Conservation (phyloP, 2,113 vertebrate species). For the Pelecanus crispus region DNA sequence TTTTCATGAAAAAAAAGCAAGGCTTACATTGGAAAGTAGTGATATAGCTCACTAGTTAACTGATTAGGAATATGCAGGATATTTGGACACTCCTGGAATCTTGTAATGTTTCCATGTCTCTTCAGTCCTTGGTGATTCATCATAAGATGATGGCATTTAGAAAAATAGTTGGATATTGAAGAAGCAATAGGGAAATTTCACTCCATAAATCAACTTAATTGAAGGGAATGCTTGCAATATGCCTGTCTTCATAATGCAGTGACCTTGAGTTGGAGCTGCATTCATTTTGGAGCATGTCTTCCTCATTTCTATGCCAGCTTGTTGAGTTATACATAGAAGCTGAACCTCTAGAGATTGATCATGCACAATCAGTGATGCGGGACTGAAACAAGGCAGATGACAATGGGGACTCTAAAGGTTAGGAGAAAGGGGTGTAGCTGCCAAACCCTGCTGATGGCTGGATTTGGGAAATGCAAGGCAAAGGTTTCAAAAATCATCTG, state of each 20-base stretch:
- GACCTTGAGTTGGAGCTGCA: not conserved
- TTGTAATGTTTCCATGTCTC: not conserved
- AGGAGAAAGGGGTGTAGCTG: not conserved
- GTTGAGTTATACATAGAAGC: slow-evolving; percentile 25
- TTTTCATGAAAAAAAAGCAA: not conserved
- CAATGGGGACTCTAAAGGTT: not conserved
- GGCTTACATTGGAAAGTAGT: not conserved
- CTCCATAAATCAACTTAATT: not conserved
- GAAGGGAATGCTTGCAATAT: not conserved
- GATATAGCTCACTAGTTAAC: not conserved
- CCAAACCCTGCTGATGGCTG: not conserved
- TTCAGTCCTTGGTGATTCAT: not conserved
- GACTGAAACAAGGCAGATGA: slow-evolving; percentile 27
- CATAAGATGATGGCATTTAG: not conserved
- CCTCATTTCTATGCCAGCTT: slow-evolving; percentile 27
- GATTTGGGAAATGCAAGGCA: not conserved
- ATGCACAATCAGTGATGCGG: slow-evolving; percentile 39
- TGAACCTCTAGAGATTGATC: slow-evolving; percentile 3
- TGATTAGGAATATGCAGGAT: not conserved
- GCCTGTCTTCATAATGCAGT: not conserved
- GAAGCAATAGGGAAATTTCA: not conserved
- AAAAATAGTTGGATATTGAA: not conserved
- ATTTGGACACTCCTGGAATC: not conserved
- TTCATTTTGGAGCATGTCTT: not conserved
- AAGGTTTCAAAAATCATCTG: not conserved